Conservation (phyloP, 2,888 invertebrate genomes). For the Stegana nigrithorax region DNA sequence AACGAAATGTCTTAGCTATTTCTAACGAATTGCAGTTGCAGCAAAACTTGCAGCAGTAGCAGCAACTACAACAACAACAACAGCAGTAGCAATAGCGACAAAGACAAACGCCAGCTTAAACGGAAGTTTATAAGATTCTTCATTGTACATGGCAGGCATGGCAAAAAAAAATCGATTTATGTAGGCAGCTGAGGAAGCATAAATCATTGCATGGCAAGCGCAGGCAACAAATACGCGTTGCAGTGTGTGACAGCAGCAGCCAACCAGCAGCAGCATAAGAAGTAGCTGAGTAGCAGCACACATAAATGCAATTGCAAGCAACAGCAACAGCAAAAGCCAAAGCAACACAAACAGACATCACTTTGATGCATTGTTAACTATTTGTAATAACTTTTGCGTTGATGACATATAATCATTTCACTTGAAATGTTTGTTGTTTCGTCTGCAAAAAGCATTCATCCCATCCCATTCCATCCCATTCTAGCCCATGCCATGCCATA, state of each 20-base stretch:
- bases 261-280: background rate
- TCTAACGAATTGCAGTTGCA: no score
- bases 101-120: background rate
- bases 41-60: no score
- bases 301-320: no score
- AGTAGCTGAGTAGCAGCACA: no score
- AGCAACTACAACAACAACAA: no score
- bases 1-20: no score
- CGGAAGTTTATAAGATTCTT: background rate
- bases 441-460: background rate
- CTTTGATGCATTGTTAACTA: slow-evolving; percentile 10
- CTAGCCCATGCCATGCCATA: no score
- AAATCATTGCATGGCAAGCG: background rate
- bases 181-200: background rate
- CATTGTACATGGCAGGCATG: no score
- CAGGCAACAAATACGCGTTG: background rate
- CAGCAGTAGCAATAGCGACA: no score
- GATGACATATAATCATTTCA: slow-evolving; percentile 8
- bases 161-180: background rate
- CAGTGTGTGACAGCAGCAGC: no score
- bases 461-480: no score
- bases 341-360: background rate
- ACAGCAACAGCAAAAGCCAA: background rate
- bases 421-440: background rate
- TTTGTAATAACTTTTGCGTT: slow-evolving; percentile 9